A percentile compares a stretch with the other conserved stretches of the same genome.
phyloP scores from a whole-genome alignment of 2,888 invertebrate genomes.

The Disparrhopalites patrizii region DNA sequence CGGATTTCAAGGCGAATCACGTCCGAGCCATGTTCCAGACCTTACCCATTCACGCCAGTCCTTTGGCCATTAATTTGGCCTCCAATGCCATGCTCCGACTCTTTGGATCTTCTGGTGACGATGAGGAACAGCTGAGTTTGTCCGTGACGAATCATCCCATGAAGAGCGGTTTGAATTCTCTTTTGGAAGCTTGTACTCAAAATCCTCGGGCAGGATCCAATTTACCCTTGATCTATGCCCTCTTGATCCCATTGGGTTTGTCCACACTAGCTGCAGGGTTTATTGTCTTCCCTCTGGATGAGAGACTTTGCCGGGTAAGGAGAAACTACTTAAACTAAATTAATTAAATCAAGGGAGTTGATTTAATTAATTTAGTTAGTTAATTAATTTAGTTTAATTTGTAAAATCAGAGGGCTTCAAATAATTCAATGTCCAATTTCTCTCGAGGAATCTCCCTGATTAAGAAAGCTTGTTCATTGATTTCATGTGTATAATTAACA shows the following conservation, averaged over 20 bases:
- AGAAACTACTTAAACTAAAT: not conserved
- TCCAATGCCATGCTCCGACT: constrained; percentile 48
- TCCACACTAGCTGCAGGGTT: constrained; percentile 47
- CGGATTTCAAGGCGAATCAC: constrained; percentile 29
- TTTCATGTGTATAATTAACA: too few relatives aligned
- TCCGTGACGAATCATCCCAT: constrained; percentile 40
- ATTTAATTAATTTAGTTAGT: constrained; percentile 26
- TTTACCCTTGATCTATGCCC: constrained; percentile 30
- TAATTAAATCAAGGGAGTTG: too few relatives aligned
- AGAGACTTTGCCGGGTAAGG: constrained; percentile 44
- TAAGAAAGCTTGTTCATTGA: too few relatives aligned
- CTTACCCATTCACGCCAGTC: constrained; percentile 39
- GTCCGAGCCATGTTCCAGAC: constrained; percentile 39
- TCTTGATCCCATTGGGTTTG: constrained; percentile 47
- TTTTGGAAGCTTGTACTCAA: constrained; percentile 35
- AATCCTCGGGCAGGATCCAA: constrained; percentile 33
- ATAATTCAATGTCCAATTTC: too few relatives aligned
- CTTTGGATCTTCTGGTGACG: constrained; percentile 20
- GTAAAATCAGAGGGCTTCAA: too few relatives aligned
- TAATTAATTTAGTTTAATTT: constrained; percentile 13
- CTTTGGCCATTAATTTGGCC: constrained; percentile 43
- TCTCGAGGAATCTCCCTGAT: too few relatives aligned
- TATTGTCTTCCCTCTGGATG: constrained; percentile 49
- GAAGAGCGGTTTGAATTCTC: constrained; percentile 35
- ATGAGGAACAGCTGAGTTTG: constrained; percentile 21